These are phyloP conservation scores for Aselliscus stoliczkanus DNA, from an alignment of 2,797 vertebrate genomes.

Conservation along the genomic window DNA sequence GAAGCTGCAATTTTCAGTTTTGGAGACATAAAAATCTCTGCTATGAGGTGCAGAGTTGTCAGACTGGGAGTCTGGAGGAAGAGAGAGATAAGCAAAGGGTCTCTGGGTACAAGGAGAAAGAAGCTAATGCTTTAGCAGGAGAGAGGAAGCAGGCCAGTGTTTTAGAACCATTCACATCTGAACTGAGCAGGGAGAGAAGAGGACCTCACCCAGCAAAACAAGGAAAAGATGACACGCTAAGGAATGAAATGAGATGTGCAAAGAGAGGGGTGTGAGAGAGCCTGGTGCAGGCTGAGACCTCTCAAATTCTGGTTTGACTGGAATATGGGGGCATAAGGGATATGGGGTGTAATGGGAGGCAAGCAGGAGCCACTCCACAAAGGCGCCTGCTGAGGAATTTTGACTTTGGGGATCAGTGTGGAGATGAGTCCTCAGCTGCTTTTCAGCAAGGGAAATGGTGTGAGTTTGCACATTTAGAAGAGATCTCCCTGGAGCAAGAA, in stretches of 20 bases:
- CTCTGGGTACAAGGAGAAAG: background rate
- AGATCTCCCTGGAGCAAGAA: background rate
- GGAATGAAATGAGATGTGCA: background rate
- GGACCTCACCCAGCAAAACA: too few species aligned
- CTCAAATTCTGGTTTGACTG: background rate
- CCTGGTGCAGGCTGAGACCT: background rate
- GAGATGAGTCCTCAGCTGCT: background rate
- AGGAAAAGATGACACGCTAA: background rate
- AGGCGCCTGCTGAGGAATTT: background rate
- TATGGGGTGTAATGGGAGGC: background rate
- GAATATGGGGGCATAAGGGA: background rate
- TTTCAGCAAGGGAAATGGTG: background rate
- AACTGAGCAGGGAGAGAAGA: background rate
- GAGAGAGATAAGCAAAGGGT: background rate
- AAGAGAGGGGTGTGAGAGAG: background rate
- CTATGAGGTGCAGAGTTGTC: background rate
- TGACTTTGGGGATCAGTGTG: background rate
- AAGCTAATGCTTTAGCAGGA: background rate
- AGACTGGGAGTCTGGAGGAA: background rate
- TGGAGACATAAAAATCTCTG: background rate
- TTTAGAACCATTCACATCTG: background rate
- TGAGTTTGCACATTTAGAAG: background rate
- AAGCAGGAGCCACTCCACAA: background rate
- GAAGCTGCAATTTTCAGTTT: constrained; percentile 8
- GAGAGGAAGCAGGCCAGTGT: background rate